A percentile compares a stretch with the other conserved stretches of the same genome.
Evolutionary conservation across 2,888 invertebrate species (phyloP).

Genomic region (Anticlea derivata): DNA sequence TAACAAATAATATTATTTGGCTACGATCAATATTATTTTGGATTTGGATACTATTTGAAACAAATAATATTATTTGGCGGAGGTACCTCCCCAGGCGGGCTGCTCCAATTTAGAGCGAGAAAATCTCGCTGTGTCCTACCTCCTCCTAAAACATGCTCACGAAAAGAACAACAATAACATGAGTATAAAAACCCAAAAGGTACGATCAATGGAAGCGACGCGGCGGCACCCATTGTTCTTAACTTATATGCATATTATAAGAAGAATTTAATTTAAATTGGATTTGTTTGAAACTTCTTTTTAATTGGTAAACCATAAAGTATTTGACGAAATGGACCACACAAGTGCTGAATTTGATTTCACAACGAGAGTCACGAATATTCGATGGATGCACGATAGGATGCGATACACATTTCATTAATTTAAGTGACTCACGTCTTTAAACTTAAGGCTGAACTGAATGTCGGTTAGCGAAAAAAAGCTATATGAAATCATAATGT

Average conservation of each 20-base stretch:
- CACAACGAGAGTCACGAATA: constrained; percentile 49
- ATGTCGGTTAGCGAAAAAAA: no score
- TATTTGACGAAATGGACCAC: constrained; percentile 45
- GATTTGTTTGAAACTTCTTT: constrained; percentile 25
- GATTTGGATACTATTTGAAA: no score
- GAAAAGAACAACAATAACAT: no score
- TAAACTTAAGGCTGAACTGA: no score
- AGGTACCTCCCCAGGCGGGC: no score
- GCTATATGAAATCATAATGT: no score
- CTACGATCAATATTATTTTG: no score
- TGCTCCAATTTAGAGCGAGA: no score
- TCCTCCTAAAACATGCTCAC: no score
- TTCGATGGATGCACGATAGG: constrained; percentile 22
- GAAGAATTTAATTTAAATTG: constrained; percentile 34
- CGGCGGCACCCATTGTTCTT: constrained; percentile 36
- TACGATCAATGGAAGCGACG: constrained; percentile 29
- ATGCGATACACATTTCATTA: background rate
- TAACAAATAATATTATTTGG: no score
- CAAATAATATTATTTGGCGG: no score
- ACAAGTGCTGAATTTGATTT: constrained; percentile 51
- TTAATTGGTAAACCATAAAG: constrained; percentile 32
- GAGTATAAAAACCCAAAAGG: constrained; percentile 11
- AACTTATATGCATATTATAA: constrained; percentile 33
- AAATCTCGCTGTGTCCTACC: no score
- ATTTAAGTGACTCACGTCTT: background rate